phyloP scores from a whole-genome alignment of 2,888 invertebrate species.

The Trichogramma dendrolimi region DNA sequence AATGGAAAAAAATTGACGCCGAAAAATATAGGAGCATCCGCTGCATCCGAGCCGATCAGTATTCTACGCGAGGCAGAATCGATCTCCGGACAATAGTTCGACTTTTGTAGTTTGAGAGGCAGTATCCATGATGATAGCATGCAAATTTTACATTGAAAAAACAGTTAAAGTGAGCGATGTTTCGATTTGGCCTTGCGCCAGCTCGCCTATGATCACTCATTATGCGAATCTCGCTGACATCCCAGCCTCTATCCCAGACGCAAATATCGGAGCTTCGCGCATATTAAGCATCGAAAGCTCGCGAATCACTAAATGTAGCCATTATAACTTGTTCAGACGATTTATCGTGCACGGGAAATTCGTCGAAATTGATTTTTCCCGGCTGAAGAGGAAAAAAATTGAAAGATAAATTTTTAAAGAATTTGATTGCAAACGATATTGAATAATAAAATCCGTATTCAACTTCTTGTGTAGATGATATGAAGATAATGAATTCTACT shows the following conservation, averaged over 20 bases:
- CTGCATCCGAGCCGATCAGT: constrained; percentile 12
- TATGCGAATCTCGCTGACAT: constrained; percentile 25
- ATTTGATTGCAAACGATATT: too few species aligned
- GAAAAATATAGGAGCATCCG: too few species aligned
- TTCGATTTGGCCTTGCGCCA: constrained; percentile 28
- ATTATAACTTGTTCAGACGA: too few species aligned
- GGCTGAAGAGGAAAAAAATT: too few species aligned
- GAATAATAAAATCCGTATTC: background rate
- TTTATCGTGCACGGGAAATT: background rate
- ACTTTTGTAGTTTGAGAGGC: constrained; percentile 44
- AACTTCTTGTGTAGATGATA: background rate
- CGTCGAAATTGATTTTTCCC: background rate
- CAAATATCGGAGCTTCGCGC: constrained; percentile 15
- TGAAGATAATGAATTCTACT: constrained; percentile 10
- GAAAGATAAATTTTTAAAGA: too few species aligned
- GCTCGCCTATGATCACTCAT: constrained; percentile 19
- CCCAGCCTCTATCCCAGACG: constrained; percentile 11
- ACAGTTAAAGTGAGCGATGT: constrained; percentile 32
- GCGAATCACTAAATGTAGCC: background rate
- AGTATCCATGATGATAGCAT: constrained; percentile 32
- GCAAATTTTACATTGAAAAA: constrained; percentile 42
- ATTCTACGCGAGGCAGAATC: constrained; percentile 30
- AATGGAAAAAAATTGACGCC: too few species aligned
- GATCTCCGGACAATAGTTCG: constrained; percentile 42
- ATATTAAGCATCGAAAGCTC: constrained; percentile 18